Evolutionary conservation across 1,140 invertebrate genomes (phyloP).

Genomic region (Drosophila rhopaloa): DNA sequence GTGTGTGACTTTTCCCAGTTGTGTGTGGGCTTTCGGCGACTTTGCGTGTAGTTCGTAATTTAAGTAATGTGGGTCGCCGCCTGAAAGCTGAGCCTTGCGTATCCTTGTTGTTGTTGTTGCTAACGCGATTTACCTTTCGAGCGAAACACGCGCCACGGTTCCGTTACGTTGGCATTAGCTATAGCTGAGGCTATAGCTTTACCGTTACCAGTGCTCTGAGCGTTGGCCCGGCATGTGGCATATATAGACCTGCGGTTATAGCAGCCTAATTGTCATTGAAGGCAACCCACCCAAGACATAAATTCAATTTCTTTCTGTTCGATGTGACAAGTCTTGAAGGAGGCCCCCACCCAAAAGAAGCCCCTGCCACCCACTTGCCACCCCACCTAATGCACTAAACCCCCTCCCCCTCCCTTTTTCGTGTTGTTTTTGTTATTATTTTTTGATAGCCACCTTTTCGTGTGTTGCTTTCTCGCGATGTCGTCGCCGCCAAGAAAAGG

Average conservation of each 20-base stretch:
- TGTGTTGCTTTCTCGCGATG: constrained; percentile 52
- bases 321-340: constrained; percentile 56
- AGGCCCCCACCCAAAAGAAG: constrained; percentile 5
- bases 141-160: constrained; percentile 52
- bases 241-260: constrained; percentile 35
- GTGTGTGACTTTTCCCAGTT: constrained; percentile 63
- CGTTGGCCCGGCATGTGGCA: constrained; percentile 10
- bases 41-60: constrained; percentile 80
- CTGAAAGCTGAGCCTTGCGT: constrained; percentile 53
- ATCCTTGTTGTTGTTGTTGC: constrained; percentile 60
- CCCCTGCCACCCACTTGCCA: constrained; percentile 5
- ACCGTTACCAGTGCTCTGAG: constrained; percentile 26
- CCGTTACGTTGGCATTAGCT: constrained; percentile 22
- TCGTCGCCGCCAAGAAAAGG: constrained; percentile 26
- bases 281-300: constrained; percentile 58
- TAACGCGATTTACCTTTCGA: constrained; percentile 71
- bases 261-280: constrained; percentile 72
- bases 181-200: constrained; percentile 4
- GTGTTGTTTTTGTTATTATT: constrained; percentile 47
- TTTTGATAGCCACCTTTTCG: constrained; percentile 67
- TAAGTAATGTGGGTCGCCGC: constrained; percentile 76
- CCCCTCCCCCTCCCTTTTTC: not conserved
- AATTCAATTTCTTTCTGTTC: constrained; percentile 72
- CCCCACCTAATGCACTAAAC: constrained; percentile 3
- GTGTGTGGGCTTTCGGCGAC: constrained; percentile 39